Conservation (phyloP, 1,140 invertebrate species). For the Ceratina japonica region DNA sequence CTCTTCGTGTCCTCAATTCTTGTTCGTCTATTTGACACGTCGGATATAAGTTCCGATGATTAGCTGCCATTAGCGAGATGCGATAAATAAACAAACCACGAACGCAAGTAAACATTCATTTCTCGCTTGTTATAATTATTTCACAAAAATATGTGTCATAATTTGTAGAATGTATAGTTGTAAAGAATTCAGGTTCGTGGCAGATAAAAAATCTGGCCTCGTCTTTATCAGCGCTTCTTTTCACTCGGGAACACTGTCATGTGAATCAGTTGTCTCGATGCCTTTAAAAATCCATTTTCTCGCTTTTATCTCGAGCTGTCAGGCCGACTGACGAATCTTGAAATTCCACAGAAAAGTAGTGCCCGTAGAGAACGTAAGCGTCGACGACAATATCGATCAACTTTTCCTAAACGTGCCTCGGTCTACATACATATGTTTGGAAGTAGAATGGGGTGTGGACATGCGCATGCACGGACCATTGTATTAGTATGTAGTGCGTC, state of each 20-base stretch:
- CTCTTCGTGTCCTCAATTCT: no score
- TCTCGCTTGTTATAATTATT: no score
- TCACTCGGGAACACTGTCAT: background rate
- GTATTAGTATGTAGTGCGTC: constrained; percentile 59
- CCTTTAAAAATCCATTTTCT: background rate
- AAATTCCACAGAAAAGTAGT: constrained; percentile 9
- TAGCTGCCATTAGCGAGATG: no score
- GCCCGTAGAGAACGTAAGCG: constrained; percentile 34
- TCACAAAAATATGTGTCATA: background rate
- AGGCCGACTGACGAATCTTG: background rate
- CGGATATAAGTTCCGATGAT: background rate
- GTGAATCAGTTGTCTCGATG: background rate
- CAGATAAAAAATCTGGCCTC: background rate
- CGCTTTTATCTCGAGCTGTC: background rate
- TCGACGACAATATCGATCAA: constrained; percentile 63
- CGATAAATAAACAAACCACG: no score
- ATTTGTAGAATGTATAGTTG: background rate
- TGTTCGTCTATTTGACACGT: no score
- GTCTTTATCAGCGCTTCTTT: background rate
- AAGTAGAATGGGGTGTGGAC: constrained; percentile 63
- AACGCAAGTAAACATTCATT: no score
- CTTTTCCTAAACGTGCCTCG: constrained; percentile 63
- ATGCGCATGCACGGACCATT: constrained; percentile 59
- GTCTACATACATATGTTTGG: constrained; percentile 65
- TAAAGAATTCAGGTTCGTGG: background rate